Evolutionary conservation across 2,797 vertebrate species (phyloP).

Genomic region (Gadopsis bispinosus): DNA sequence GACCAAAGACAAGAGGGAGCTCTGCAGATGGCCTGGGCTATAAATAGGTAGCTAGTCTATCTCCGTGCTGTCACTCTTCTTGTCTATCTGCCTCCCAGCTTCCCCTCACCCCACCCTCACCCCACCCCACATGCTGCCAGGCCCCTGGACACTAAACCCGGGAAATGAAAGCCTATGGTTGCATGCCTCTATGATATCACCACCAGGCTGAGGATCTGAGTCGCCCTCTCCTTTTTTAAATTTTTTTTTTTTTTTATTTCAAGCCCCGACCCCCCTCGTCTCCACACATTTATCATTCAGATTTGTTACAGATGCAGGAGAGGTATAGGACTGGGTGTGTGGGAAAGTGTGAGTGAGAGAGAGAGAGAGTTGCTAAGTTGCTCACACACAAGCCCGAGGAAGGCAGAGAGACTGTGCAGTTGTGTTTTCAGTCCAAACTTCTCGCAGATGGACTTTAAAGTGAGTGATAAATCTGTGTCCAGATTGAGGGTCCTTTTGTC

Average conservation of each 20-base stretch:
- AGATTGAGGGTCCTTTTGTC: slow-evolving; percentile 87
- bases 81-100: slow-evolving; percentile 85
- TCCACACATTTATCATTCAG: slow-evolving; percentile 61
- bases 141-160: slow-evolving; percentile 68
- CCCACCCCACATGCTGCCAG: slow-evolving; percentile 57
- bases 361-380: slow-evolving; percentile 53
- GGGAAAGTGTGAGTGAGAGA: slow-evolving; percentile 33
- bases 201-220: slow-evolving; percentile 44
- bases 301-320: slow-evolving; percentile 53
- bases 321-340: slow-evolving; percentile 35
- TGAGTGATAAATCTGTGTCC: slow-evolving; percentile 86
- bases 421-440: slow-evolving; percentile 81
- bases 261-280: not conserved
- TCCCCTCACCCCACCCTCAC: slow-evolving; percentile 42
- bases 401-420: slow-evolving; percentile 69
- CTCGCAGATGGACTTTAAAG: slow-evolving; percentile 87
- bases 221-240: not conserved
- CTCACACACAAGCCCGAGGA: slow-evolving; percentile 59
- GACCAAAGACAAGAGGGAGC: slow-evolving; percentile 93
- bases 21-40: slow-evolving; percentile 92
- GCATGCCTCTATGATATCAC: slow-evolving; percentile 51
- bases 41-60: slow-evolving; percentile 89
- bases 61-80: slow-evolving; percentile 86
- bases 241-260: not conserved
- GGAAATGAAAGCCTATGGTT: slow-evolving; percentile 68